Evolutionary conservation across 2,888 invertebrate genomes (phyloP).

Genomic region (Drosophila melanosoma): DNA sequence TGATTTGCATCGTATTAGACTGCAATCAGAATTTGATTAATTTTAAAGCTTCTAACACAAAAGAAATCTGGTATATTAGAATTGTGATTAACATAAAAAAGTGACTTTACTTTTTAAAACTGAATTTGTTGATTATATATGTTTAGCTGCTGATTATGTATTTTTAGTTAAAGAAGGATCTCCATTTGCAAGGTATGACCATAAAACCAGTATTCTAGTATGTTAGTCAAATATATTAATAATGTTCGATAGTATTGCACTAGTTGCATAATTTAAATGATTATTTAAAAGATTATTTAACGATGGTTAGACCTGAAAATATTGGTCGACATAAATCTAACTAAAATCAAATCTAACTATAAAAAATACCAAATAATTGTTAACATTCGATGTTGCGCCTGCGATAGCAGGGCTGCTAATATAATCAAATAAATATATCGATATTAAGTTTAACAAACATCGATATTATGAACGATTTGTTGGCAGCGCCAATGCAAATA

Average conservation of each 20-base stretch:
- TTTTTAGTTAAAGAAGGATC: not conserved
- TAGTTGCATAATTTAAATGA: not conserved
- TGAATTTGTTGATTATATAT: not conserved
- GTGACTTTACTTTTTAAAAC: not conserved
- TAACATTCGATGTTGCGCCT: not conserved
- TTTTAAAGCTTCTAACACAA: not conserved
- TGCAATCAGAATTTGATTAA: not conserved
- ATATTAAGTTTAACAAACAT: not conserved
- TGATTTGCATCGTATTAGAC: not conserved
- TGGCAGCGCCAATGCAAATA: constrained; percentile 11
- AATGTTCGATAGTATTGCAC: not conserved
- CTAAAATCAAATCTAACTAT: not conserved
- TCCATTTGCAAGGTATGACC: not conserved
- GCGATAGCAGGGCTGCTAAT: not conserved
- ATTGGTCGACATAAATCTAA: not conserved
- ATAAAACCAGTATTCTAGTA: not conserved
- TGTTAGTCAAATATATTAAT: not conserved
- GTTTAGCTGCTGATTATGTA: too few relatives aligned
- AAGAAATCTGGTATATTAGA: not conserved
- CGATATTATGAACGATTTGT: not conserved
- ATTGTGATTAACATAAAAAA: not conserved
- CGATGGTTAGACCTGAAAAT: not conserved
- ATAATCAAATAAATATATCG: constrained; percentile 7
- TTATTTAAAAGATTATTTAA: not conserved
- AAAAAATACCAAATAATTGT: not conserved